Evolutionary conservation across 1,140 invertebrate genomes (phyloP), one percentile per base, ranked within the genome.

Genomic region (Cydia fagiglandana): DNA sequence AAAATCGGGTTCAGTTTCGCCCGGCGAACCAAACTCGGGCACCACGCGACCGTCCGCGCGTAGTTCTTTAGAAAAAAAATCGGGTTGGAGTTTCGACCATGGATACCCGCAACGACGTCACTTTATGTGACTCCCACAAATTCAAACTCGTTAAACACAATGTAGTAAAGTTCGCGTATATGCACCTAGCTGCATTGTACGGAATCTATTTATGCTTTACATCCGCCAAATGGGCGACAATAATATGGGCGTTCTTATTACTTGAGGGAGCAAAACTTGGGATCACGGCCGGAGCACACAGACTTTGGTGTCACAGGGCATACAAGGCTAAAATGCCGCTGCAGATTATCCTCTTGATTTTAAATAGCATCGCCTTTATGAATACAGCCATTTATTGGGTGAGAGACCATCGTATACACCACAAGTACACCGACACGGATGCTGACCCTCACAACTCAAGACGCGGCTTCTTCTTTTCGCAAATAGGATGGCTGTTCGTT

Each of bases 301-400:
- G 97, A 78, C 91, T 97, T 50, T 97, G 96, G 96, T 94, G 96
- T 17, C 97, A 97, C 87, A 93, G 95, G 78, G 77, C 96, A 7
- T 98, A 97, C 93, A 97, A 97, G 91, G 97, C 97, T 1, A 96
- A 94, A 84, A 94, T 95, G 88, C 96, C 96, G 0, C 86, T 97
- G 17, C 91, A 95, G 80, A 82, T 97, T 10, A 82, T 97, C 47
- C 90, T 98, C 28, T 93, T 95, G 6, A 80, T 96, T 41, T 92
- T 96, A 50, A 95, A 97, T 81, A 96, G 95, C 13, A 94, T 97
- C 75, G 94, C 96, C 28, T 95, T 96, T 73, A 96, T 80, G 79
- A 77, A 81, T 70, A 78, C 77, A 20, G 81, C 80, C 64, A 68
- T 34, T 28, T 68, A 68, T 28, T 94, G 94, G 94, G 88, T 92